Evolutionary conservation across 2,888 invertebrate species (phyloP).

Genomic region (Lydus trimaculatus): DNA sequence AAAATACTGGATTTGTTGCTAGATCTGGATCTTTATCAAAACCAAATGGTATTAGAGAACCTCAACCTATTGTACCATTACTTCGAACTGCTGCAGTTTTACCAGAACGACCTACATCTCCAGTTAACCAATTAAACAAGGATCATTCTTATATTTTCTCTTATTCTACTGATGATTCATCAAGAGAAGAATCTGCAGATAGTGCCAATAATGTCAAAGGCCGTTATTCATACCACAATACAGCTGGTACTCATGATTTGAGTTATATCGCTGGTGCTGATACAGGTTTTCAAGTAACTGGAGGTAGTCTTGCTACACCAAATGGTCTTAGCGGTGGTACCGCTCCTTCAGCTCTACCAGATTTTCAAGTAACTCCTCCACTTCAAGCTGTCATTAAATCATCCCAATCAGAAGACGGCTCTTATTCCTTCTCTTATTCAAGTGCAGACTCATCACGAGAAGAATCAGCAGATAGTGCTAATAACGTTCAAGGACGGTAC

Average conservation of each 20-base stretch:
- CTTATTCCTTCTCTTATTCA: constrained; percentile 45
- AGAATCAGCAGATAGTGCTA: constrained; percentile 42
- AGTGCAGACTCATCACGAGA: constrained; percentile 41
- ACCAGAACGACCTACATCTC: neutral
- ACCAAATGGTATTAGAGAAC: constrained; percentile 21
- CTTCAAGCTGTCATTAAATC: no score
- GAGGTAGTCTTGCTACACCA: constrained; percentile 52
- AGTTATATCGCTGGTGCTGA: constrained; percentile 41
- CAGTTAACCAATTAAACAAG: neutral
- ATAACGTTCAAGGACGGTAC: constrained; percentile 47
- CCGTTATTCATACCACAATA: constrained; percentile 40
- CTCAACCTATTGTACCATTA: neutral
- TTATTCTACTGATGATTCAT: constrained; percentile 36
- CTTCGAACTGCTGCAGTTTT: neutral
- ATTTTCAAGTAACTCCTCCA: neutral
- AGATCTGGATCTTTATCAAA: constrained; percentile 39
- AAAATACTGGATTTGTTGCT: constrained; percentile 47
- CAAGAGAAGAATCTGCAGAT: constrained; percentile 43
- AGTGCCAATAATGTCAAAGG: constrained; percentile 46
- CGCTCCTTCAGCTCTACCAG: neutral
- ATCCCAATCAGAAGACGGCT: constrained; percentile 38
- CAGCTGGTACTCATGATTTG: constrained; percentile 40
- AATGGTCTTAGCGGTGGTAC: constrained; percentile 32
- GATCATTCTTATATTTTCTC: constrained; percentile 17
- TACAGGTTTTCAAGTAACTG: constrained; percentile 50